Evolutionary conservation across 2,113 vertebrate species (phyloP), one percentile per base, ranked within the genome.

Genomic region (Misgurnus mizolepis): DNA sequence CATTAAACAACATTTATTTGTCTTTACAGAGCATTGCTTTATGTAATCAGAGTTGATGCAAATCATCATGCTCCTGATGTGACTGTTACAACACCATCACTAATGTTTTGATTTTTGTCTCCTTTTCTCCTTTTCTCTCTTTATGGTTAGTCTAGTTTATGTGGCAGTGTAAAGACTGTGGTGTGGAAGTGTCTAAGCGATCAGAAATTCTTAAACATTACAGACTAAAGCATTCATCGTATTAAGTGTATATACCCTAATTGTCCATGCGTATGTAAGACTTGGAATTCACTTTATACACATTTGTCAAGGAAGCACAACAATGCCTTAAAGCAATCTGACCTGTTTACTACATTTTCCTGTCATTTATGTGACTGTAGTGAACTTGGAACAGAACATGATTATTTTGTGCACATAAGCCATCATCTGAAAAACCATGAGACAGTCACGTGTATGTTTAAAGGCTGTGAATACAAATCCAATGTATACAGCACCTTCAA

Each of bases 91-190:
- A 55, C 53, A 55, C 53, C 53, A 55, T 55, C 53, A 55, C 53
- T 55, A 55, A 55, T 55, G 53, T 22, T 55, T 55, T 55, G 53
- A 55, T 17, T 55, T 55, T 55, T 55, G 53, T 22, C 22, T 22
- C 22, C 22, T 22, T 22, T 22, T 22, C 22, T 14, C 53, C 53
- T 55, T 55, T 55, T 55, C 53, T 55, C 14, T 55, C 53, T 55
- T 17, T 17, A 14, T 55, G 53, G 53, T 55, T 55, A 5, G 14
- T 55, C 53, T 55, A 55, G 53, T 64, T 64, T 64, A 15, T 15
- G 61, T 64, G 61, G 61, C 62, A 65, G 34, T 65, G 62, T 65
- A 65, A 65, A 65, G 8, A 65, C 7, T 65, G 62, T 65, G 62
- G 15, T 55, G 53, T 6, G 34, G 62, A 65, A 65, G 62, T 65